Base-by-base conservation (phyloP, 2,797 vertebrate genomes). In the Furcifer pardalis region DNA sequence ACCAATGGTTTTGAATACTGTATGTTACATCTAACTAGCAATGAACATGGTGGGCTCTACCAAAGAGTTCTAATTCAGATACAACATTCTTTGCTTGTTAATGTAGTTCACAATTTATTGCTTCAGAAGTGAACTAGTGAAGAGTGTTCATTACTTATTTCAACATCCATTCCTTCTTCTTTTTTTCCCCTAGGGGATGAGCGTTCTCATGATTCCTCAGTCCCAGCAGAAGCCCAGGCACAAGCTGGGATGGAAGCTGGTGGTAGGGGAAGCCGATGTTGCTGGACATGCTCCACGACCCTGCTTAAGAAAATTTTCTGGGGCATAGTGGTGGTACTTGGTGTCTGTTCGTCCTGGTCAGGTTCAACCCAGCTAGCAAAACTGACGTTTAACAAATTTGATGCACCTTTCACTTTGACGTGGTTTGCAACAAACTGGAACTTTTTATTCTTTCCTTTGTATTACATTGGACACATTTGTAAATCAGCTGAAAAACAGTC, bases 381-480 rank as follows among this genome's bases (percentile, higher is more conserved):
- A 95, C 91, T 97, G 92, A 98, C 98, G 93, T 97, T 99, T 92
- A 96, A 95, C 92, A 96, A 95, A 88, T 97, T 98, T 0, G 97
- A 99, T 21, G 97, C 98, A 32, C 98, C 98, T 40, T 99, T 99
- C 95, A 98, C 98, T 90, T 96, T 99, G 91, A 98, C 98, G 1
- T 99, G 98, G 98, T 99, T 99, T 86, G 97, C 97, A 94, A 98
- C 97, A 95, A 97, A 96, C 94, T 99, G 98, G 98, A 99, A 99
- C 96, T 97, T 97, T 94, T 95, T 98, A 87, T 97, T 99, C 94
- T 99, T 99, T 93, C 98, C 98, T 21, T 91, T 99, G 79, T 99
- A 99, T 94, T 99, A 99, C 85, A 93, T 96, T 27, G 98, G 98
- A 89, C 97, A 99, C 91, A 89, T 97, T 93, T 98, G 97, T 96